Conservation (phyloP, 2,113 vertebrate genomes). For the Ascaphus truei region DNA sequence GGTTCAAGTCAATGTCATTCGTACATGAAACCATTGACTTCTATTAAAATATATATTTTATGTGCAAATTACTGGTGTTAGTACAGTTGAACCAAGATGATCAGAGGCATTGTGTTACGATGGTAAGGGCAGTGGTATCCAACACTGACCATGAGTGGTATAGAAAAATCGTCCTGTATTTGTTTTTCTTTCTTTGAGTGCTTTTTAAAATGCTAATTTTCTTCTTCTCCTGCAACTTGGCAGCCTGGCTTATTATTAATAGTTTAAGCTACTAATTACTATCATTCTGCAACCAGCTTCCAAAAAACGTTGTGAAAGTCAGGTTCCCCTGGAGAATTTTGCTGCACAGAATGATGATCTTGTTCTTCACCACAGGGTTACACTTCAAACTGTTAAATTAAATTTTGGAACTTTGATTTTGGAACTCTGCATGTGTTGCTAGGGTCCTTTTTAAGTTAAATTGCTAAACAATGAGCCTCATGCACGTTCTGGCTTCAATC, state of each 20-base stretch:
- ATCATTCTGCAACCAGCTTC: constrained; percentile 28
- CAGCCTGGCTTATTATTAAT: constrained; percentile 37
- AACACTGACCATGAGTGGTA: background rate
- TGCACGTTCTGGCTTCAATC: constrained; percentile 12
- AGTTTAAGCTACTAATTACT: constrained; percentile 37
- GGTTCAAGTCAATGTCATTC: no score
- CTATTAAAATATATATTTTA: background rate
- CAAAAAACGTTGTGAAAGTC: constrained; percentile 27
- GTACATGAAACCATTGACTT: no score
- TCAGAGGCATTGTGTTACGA: background rate
- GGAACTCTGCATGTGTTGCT: constrained; percentile 10
- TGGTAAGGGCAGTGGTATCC: background rate
- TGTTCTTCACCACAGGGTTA: constrained; percentile 28
- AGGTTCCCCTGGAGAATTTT: constrained; percentile 30
- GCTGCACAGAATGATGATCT: constrained; percentile 33
- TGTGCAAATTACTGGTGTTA: background rate
- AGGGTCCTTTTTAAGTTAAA: constrained; percentile 24
- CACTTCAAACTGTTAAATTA: constrained; percentile 35
- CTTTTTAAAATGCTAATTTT: constrained; percentile 33
- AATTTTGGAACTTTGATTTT: constrained; percentile 34
- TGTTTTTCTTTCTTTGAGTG: constrained; percentile 5
- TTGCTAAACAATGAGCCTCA: constrained; percentile 32
- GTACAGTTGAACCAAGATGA: background rate
- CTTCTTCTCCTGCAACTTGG: constrained; percentile 26
- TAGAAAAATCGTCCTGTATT: background rate